Percentiles rank a stretch among this genome's conserved stretches.
Evolutionary conservation across 2,113 vertebrate genomes (phyloP).

Genomic region (Rhinolophus sinicus): DNA sequence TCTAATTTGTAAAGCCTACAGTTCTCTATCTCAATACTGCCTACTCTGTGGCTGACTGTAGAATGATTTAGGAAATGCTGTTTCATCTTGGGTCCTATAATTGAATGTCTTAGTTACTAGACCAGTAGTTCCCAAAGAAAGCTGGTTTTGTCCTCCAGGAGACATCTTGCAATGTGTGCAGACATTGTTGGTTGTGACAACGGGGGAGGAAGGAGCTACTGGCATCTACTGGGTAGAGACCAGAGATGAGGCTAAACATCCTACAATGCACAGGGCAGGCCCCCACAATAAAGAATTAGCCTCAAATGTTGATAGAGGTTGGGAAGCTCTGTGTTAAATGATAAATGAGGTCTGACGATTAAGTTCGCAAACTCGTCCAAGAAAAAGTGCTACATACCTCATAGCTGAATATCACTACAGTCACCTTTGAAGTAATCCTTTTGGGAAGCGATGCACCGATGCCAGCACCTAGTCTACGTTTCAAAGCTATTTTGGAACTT

Average conservation of each 20-base stretch:
- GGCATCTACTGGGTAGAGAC: neutral
- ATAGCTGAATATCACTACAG: too few species aligned
- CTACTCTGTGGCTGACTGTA: neutral
- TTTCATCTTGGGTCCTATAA: neutral
- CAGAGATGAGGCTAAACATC: neutral
- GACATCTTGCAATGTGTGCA: neutral
- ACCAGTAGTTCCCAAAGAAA: neutral
- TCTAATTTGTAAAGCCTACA: neutral
- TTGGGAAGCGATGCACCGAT: too few species aligned
- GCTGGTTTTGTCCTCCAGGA: neutral
- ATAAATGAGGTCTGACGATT: too few species aligned
- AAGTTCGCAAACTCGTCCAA: too few species aligned
- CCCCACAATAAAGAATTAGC: neutral
- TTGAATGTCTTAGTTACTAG: neutral
- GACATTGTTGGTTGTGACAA: neutral
- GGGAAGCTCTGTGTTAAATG: neutral
- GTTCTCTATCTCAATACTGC: neutral
- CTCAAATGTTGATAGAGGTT: neutral
- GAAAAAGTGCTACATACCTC: too few species aligned
- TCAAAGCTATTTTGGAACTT: too few species aligned
- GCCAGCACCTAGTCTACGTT: too few species aligned
- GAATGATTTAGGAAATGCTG: neutral
- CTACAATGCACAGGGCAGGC: too few species aligned
- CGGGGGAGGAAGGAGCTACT: neutral
- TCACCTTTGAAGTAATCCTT: too few species aligned